A percentile compares a stretch with the other conserved stretches of the same genome.
phyloP scores from a whole-genome alignment of 1,140 invertebrate genomes.

The Drosophila kepulauana region DNA sequence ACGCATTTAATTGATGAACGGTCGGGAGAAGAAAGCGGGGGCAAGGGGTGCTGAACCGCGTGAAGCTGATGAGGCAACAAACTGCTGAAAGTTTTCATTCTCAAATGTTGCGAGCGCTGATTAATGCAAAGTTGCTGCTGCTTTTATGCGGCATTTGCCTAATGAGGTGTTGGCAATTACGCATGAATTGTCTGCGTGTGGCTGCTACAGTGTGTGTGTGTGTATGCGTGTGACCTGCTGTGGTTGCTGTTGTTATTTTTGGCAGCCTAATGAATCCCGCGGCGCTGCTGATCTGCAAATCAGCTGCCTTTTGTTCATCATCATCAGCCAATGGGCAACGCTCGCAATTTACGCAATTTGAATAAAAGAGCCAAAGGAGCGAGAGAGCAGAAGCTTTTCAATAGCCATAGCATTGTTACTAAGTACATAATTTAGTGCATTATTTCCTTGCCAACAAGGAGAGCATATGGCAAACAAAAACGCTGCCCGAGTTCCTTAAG shows the following conservation, averaged over 20 bases:
- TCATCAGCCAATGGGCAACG: slow-evolving; percentile 47
- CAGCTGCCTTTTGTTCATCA: slow-evolving; percentile 60
- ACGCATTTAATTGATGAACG: slow-evolving; percentile 65
- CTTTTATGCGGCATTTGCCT: slow-evolving; percentile 51
- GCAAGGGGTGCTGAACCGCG: slow-evolving; percentile 22
- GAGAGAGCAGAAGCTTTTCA: neutral
- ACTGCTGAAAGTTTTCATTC: slow-evolving; percentile 45
- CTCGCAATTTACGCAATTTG: slow-evolving; percentile 48
- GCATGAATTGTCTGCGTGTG: slow-evolving; percentile 23
- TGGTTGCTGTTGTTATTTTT: slow-evolving; percentile 53
- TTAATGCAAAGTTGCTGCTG: slow-evolving; percentile 60
- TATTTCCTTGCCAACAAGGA: slow-evolving; percentile 1
- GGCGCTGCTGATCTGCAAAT: slow-evolving; percentile 38
- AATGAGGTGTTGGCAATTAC: slow-evolving; percentile 73
- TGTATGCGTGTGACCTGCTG: slow-evolving; percentile 22
- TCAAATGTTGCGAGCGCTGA: slow-evolving; percentile 42
- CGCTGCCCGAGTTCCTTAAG: slow-evolving; percentile 1
- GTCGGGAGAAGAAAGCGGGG: slow-evolving; percentile 11
- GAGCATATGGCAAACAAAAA: slow-evolving; percentile 16
- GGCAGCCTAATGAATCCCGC: slow-evolving; percentile 45
- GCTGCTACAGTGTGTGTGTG: neutral
- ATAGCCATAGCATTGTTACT: slow-evolving; percentile 35
- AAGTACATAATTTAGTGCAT: slow-evolving; percentile 60
- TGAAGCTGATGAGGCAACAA: slow-evolving; percentile 28
- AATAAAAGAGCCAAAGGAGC: neutral